Evolutionary conservation across 2,113 vertebrate genomes (phyloP).

Genomic region (Stigmatopora argus): DNA sequence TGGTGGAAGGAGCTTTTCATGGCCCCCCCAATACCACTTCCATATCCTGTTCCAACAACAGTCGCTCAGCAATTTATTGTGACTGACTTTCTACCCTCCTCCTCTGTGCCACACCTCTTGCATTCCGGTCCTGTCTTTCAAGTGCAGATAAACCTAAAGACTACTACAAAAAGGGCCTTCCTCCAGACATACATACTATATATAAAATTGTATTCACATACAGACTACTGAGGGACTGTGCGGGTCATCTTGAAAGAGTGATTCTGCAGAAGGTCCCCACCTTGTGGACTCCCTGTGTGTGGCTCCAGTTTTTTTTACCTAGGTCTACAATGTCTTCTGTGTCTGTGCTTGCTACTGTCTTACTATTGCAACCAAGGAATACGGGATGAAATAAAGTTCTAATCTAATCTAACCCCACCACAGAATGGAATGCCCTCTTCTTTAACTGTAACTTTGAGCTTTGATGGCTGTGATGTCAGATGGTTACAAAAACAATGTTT

Average conservation of each 20-base stretch:
- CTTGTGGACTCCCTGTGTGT: too few species aligned
- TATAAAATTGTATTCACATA: too few species aligned
- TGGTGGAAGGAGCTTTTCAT: slow-evolving; percentile 57
- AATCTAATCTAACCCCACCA: neutral
- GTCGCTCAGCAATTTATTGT: slow-evolving; percentile 56
- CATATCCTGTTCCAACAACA: slow-evolving; percentile 66
- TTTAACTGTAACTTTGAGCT: neutral
- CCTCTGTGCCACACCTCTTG: slow-evolving; percentile 29
- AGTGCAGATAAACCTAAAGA: slow-evolving; percentile 8
- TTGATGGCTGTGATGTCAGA: slow-evolving; percentile 9
- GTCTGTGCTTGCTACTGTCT: too few species aligned
- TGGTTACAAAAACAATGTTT: neutral
- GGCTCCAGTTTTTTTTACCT: too few species aligned
- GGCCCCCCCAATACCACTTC: slow-evolving; percentile 61
- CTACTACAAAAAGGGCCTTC: slow-evolving; percentile 18
- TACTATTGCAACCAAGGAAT: too few species aligned
- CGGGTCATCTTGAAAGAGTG: too few species aligned
- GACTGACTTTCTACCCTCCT: slow-evolving; percentile 46
- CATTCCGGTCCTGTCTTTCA: slow-evolving; percentile 31
- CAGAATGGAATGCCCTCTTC: slow-evolving; percentile 1
- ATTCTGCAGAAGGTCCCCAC: too few species aligned
- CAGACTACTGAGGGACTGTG: too few species aligned
- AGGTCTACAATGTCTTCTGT: too few species aligned
- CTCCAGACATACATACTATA: slow-evolving; percentile 2
- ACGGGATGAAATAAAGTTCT: too few species aligned